These are phyloP conservation scores for Vidua chalybeata DNA, from an alignment of 2,113 vertebrate genomes.

Conservation along the genomic window DNA sequence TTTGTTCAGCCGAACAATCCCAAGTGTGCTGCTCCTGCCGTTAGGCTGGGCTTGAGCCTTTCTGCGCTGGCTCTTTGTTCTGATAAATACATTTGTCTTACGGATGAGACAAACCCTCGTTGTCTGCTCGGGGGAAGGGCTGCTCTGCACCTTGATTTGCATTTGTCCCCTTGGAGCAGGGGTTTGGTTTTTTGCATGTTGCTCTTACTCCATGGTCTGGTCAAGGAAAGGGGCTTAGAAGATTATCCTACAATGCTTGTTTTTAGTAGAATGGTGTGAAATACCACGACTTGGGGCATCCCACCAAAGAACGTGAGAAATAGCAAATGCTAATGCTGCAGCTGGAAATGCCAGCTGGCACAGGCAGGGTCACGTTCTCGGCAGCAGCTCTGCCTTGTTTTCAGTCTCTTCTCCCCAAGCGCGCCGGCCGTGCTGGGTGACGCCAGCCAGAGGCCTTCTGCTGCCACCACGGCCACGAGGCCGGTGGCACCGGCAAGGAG, in stretches of 20 bases:
- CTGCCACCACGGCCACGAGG: not conserved
- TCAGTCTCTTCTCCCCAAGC: not conserved
- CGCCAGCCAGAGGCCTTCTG: not conserved
- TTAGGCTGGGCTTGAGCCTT: constrained; percentile 10
- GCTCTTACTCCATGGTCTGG: not conserved
- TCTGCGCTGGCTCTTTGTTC: not conserved
- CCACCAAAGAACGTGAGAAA: not conserved
- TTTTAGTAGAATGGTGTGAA: constrained; percentile 46
- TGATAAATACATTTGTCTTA: constrained; percentile 15
- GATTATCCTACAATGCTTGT: not conserved
- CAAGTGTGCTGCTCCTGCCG: not conserved
- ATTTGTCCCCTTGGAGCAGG: not conserved
- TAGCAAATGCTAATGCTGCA: not conserved
- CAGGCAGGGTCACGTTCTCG: not conserved
- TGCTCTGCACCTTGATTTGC: not conserved
- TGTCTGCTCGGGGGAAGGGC: not conserved
- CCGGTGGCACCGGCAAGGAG: not conserved
- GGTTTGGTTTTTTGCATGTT: not conserved
- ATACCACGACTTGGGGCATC: not conserved
- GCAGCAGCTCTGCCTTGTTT: not conserved
- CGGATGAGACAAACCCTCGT: not conserved
- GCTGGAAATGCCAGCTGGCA: not conserved
- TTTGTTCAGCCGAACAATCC: not conserved
- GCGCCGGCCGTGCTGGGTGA: accelerated
- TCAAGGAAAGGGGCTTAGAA: not conserved